These are phyloP conservation scores for Oikopleura dioica DNA, from an alignment of 23 tunicate species.

Conservation along the genomic window DNA sequence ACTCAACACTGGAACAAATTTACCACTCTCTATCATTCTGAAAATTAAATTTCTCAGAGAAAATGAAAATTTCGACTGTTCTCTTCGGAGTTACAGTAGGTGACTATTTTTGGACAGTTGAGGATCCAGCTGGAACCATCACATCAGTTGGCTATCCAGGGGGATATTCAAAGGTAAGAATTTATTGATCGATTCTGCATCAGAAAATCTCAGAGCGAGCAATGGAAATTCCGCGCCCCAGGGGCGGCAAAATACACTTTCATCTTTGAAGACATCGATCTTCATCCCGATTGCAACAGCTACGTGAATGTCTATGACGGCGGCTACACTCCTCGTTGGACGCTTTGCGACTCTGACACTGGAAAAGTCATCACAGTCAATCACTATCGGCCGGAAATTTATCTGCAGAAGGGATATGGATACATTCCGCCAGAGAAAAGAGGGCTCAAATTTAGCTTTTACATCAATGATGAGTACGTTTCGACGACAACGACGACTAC, in stretches of 20 bases:
- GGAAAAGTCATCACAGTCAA: not conserved
- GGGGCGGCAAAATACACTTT: conserved; percentile 32
- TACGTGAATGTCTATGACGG: conserved; percentile 38
- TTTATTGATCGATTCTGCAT: too few relatives aligned
- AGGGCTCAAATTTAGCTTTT: too few relatives aligned
- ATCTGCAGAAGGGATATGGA: too few relatives aligned
- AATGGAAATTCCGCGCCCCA: conserved; percentile 38
- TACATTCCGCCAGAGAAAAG: too few relatives aligned
- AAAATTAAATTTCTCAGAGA: too few relatives aligned
- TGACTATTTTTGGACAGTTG: conserved; percentile 13
- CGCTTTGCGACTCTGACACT: not conserved
- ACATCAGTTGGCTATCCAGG: conserved; percentile 27
- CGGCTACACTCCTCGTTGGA: not conserved
- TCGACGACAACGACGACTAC: too few relatives aligned
- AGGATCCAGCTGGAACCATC: conserved; percentile 25
- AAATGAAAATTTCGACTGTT: too few relatives aligned
- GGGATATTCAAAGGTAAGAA: too few relatives aligned
- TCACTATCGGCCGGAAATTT: not conserved
- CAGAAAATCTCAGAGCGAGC: conserved; percentile 15
- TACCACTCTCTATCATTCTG: too few relatives aligned
- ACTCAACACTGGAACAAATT: too few relatives aligned
- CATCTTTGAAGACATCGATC: conserved; percentile 34
- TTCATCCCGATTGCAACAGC: conserved; percentile 38
- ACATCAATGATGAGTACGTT: too few relatives aligned
- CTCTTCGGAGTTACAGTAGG: not conserved